Base-by-base conservation (phyloP, 2,888 invertebrate species). In the Argynnis bischoffii region DNA sequence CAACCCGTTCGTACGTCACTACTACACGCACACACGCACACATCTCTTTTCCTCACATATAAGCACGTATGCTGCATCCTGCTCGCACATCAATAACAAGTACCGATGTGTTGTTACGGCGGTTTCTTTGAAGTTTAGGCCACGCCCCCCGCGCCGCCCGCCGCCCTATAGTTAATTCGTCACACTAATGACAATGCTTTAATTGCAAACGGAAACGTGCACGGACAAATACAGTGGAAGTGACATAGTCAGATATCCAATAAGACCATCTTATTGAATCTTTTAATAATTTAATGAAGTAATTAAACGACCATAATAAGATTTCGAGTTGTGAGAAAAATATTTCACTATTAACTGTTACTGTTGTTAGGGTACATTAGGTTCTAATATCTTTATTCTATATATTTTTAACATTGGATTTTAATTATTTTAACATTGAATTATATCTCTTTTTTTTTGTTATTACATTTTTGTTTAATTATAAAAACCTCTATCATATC, bases 101-200 rank as follows among this genome's bases (percentile, higher is more conserved):
- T 82, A 81, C 81, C 85, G 85, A 85, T 85, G 87, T 84, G 82
- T 82, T 81, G 80, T 79, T 78, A 81, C 83, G 86, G 84, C 92
- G 90, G 89, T 81, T 76, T 79, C 83, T 91, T 92, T 92, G 90
- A 90, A 82, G 86, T 85, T 70, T 69, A 82, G 75, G 82, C 89
- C 89, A 83, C 90, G 90, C 91, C 91, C 81, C 77, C 82, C 79
- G 79, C 79, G 79, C 81, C 82, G 75, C 80, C 80, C 81, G 75
- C 79, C 76, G 73, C 80, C 81, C 78, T 79, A 76, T 79, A 82
- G 81, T 85, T 87, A 88, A 90, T 91, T 90, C 89, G 90, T 91
- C 90, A 90, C 88, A 86, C 81, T 90, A 90, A 90, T 88, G 90
- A 91, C 89, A 90, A 88, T 86, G 86, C 84, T 90, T 90, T 91